Evolutionary conservation across 2,888 invertebrate genomes (phyloP), one percentile per base, ranked within the genome.

Genomic region (Macrosiphum euphorbiae): DNA sequence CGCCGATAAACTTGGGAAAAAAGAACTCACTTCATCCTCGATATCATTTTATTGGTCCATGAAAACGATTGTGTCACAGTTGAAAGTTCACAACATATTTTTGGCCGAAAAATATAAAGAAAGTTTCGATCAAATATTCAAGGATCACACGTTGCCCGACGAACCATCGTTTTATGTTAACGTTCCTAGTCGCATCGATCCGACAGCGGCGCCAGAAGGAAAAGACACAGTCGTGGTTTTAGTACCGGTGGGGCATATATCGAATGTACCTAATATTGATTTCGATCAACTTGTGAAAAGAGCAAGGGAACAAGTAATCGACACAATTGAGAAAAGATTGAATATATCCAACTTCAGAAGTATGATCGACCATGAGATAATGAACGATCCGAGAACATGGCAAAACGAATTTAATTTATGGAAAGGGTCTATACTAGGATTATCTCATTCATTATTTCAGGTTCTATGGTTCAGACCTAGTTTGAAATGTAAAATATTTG

Each of bases 121-220:
- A n/a, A 94, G 94, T 86, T 94, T 94, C 28, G 94, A 94, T 67
- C 94, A 86, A 86, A 94, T 94, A 20, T 94, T 94, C 50, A 67
- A 90, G 7, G 86, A 86, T 4, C 90, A 90, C 24, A 86, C 86
- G 7, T 67, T 94, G 41, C 94, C 94, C 10, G 94, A 94, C n/a
- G 86, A 86, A 10, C 94, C 94, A 3, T 90, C 94, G 20, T 94
- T 94, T 86, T 94, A 94, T 24, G 50, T 94, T 28, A 90, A 94
- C 41, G 94, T 94, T 1, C 94, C 94, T 7, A 94, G 90, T 86
- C 89, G 94, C 20, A 85, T 94, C 41, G 94, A 94, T 13, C 86
- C 90, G 7, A 41, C 94, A 35, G 94, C 94, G 20, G 94, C 94
- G 3, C 94, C 94, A 5, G 86, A 90, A 41, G 94, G 90, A 35